Conservation (phyloP, 2,888 invertebrate genomes). For the Apotomis turbidana region DNA sequence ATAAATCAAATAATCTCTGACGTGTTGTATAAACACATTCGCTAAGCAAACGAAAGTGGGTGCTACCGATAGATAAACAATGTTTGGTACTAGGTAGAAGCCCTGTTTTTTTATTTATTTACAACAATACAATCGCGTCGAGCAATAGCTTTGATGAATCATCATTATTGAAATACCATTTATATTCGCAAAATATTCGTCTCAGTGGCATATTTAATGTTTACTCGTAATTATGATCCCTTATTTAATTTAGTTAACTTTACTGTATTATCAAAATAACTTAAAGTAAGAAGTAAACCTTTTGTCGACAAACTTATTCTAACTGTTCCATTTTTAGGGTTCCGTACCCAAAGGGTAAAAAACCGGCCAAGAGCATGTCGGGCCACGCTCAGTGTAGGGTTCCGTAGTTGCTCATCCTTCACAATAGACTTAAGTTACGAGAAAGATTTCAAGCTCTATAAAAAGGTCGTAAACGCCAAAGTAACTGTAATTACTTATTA, state of each 20-base stretch:
- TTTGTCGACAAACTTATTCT: too few relatives aligned
- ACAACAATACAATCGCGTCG: constrained; percentile 48
- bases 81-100: constrained; percentile 30
- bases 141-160: not conserved
- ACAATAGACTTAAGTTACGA: too few relatives aligned
- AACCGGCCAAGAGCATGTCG: too few relatives aligned
- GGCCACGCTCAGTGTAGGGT: too few relatives aligned
- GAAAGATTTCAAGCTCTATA: too few relatives aligned
- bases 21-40: constrained; percentile 61
- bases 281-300: not conserved
- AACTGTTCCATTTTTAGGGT: too few relatives aligned
- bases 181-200: not conserved
- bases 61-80: constrained; percentile 61
- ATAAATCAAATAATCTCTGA: constrained; percentile 51
- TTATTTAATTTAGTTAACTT: not conserved
- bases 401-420: too few relatives aligned
- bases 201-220: too few relatives aligned
- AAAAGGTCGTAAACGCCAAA: too few relatives aligned
- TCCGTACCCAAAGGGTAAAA: too few relatives aligned
- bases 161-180: not conserved
- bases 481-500: too few relatives aligned
- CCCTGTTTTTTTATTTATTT: constrained; percentile 23
- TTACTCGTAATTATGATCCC: not conserved
- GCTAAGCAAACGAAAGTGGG: constrained; percentile 58
- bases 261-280: not conserved